A percentile compares a stretch with the other conserved stretches of the same genome.
These are phyloP conservation scores for Tragopan temminckii DNA, from an alignment of 2,797 vertebrate genomes.

Conservation along the genomic window DNA sequence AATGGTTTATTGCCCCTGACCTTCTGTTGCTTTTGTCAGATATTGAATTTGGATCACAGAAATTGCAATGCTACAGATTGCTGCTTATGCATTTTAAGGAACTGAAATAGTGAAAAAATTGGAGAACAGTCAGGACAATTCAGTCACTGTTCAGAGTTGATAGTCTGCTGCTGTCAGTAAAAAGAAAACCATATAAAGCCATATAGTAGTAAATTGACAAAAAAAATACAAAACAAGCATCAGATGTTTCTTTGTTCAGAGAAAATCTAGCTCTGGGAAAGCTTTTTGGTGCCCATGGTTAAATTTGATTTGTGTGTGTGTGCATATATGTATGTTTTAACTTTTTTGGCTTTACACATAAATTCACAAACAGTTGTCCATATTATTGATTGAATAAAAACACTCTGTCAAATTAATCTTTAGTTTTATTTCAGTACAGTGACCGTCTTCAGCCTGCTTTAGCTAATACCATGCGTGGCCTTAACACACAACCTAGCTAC, in stretches of 20 bases:
- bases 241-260: neutral
- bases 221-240: neutral
- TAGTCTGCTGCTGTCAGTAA: neutral
- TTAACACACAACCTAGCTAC: neutral
- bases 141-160: neutral
- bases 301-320: neutral
- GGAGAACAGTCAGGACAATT: neutral
- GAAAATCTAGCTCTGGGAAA: neutral
- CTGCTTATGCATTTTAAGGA: neutral
- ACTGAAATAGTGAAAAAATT: neutral
- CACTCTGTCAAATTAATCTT: neutral
- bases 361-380: neutral
- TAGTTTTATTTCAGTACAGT: neutral
- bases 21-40: neutral
- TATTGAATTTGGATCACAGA: neutral
- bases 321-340: neutral
- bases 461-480: neutral
- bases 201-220: neutral
- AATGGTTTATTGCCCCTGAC: accelerated
- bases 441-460: neutral
- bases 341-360: neutral
- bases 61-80: neutral
- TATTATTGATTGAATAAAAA: neutral
- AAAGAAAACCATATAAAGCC: neutral
- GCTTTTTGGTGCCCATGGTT: neutral